Conservation (phyloP, 2,113 vertebrate species). For the Dasyprocta punctata region DNA sequence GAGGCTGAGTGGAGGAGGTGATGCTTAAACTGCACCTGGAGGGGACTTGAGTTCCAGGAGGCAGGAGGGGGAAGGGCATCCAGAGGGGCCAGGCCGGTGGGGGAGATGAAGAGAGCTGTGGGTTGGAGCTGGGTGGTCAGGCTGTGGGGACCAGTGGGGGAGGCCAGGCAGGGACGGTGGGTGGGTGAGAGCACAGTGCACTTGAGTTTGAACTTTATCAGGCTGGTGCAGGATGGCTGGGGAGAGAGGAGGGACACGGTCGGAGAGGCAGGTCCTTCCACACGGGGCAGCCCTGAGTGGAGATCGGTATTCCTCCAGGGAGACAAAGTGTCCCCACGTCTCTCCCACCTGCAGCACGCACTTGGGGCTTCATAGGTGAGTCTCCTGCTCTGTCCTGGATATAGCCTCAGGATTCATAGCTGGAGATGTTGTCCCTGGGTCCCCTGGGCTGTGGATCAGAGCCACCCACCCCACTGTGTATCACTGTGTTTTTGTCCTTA, state of each 20-base stretch:
- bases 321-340: neutral
- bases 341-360: accelerated
- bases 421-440: neutral
- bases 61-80: neutral
- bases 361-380: neutral
- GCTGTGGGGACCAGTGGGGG: neutral
- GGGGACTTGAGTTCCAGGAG: neutral
- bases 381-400: neutral
- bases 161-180: neutral
- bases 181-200: accelerated
- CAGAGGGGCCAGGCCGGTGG: neutral
- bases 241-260: neutral
- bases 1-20: neutral
- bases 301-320: neutral
- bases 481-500: neutral
- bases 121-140: neutral
- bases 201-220: neutral
- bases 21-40: neutral
- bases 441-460: neutral
- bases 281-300: neutral
- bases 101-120: neutral
- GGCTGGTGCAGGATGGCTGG: neutral
- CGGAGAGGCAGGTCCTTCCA: neutral
- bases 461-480: neutral
- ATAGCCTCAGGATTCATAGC: neutral